phyloP scores from a whole-genome alignment of 1,140 invertebrate species.

The Caenorhabditis inopinata region DNA sequence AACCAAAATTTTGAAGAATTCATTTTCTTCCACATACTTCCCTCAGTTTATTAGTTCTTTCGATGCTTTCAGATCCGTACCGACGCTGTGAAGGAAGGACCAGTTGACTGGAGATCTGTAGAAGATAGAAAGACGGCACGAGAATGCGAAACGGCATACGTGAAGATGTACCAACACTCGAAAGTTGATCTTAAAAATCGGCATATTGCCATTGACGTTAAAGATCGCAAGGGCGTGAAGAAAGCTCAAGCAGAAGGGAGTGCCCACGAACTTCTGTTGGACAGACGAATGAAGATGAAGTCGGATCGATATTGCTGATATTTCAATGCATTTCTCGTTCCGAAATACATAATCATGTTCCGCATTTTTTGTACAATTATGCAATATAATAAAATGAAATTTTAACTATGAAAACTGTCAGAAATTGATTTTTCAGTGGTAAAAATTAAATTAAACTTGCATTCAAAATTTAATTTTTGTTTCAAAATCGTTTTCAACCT shows the following conservation, averaged over 20 bases:
- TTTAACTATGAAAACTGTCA: no score
- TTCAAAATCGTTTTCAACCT: no score
- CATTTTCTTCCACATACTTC: no score
- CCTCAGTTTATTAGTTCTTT: no score
- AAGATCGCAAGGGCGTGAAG: constrained; percentile 42
- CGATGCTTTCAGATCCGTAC: constrained; percentile 48
- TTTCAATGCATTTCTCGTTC: no score
- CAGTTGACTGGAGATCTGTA: constrained; percentile 45
- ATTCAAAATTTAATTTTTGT: no score
- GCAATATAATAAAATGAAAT: no score
- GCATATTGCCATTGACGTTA: constrained; percentile 47
- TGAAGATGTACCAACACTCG: constrained; percentile 54
- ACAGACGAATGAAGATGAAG: constrained; percentile 49
- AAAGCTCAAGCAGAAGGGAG: constrained; percentile 46
- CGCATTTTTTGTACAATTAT: no score
- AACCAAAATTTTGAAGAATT: neutral
- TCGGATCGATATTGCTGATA: constrained; percentile 50
- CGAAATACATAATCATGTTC: no score
- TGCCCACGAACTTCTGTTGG: constrained; percentile 49
- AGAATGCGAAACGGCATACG: constrained; percentile 51
- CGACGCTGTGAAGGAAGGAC: constrained; percentile 38
- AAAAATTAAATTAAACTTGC: no score
- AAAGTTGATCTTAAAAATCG: constrained; percentile 49
- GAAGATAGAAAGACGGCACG: constrained; percentile 47
- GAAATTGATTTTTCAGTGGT: no score